These are phyloP conservation scores for Chloroceryle amazona DNA, from an alignment of 2,797 vertebrate genomes.

Conservation along the genomic window DNA sequence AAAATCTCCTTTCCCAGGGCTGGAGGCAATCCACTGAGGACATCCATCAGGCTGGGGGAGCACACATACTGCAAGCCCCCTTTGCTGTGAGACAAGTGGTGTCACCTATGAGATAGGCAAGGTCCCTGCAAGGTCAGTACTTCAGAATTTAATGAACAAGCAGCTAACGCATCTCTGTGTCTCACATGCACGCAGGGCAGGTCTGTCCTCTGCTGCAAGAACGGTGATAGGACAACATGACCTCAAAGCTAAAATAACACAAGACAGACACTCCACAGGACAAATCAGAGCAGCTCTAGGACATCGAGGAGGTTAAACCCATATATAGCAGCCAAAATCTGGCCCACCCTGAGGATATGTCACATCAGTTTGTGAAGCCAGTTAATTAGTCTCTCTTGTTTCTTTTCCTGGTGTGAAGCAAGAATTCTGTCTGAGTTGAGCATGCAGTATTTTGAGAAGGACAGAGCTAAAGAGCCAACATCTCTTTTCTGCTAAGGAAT, in stretches of 20 bases:
- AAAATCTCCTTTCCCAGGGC: neutral
- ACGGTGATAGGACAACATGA: neutral
- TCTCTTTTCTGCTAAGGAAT: slow-evolving; percentile 1
- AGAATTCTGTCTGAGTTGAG: neutral
- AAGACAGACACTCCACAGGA: neutral
- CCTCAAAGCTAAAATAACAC: slow-evolving; percentile 33
- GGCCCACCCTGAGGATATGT: neutral
- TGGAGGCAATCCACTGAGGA: neutral
- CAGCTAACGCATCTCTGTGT: neutral
- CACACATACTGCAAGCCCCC: neutral
- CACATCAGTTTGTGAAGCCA: neutral
- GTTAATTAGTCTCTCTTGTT: neutral
- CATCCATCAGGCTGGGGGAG: neutral
- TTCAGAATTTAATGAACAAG: neutral
- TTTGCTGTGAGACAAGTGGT: neutral
- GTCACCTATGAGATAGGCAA: neutral
- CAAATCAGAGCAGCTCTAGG: slow-evolving; percentile 8
- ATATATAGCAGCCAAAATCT: slow-evolving; percentile 19
- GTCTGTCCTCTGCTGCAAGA: slow-evolving; percentile 11
- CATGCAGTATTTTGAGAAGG: neutral
- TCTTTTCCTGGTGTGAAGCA: neutral
- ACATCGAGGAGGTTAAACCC: neutral
- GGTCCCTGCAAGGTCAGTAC: neutral
- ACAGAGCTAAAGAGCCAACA: neutral
- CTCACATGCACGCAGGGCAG: slow-evolving; percentile 16